Conservation (phyloP, 2,888 invertebrate genomes). For the Nemoura dubitans region DNA sequence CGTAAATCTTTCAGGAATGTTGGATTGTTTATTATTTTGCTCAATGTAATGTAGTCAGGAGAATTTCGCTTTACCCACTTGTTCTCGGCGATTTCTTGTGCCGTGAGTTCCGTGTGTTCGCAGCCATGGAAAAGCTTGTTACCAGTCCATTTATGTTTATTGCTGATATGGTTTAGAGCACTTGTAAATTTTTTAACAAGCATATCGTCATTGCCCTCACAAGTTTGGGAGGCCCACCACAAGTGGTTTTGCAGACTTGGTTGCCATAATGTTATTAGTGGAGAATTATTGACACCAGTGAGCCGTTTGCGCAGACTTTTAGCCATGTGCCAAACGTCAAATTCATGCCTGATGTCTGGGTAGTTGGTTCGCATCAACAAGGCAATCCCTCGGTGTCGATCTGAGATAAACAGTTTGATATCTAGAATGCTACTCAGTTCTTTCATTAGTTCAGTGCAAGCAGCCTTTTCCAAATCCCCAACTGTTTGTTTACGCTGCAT, state of each 20-base stretch:
- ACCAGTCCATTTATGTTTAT: slow-evolving; percentile 7
- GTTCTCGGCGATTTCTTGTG: neutral
- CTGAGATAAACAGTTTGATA: slow-evolving; percentile 50
- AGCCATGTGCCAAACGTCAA: slow-evolving; percentile 50
- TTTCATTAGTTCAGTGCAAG: slow-evolving; percentile 48
- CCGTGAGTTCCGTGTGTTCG: neutral
- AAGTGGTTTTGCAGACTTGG: slow-evolving; percentile 15
- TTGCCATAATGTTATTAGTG: slow-evolving; percentile 19
- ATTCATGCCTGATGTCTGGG: slow-evolving; percentile 47
- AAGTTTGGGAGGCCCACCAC: slow-evolving; percentile 31
- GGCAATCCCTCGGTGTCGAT: slow-evolving; percentile 49
- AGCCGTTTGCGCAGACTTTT: slow-evolving; percentile 50
- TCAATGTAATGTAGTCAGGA: slow-evolving; percentile 1
- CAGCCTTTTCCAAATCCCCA: slow-evolving; percentile 45
- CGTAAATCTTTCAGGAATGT: slow-evolving; percentile 32
- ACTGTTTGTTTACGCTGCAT: neutral
- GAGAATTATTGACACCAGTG: slow-evolving; percentile 22
- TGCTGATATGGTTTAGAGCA: slow-evolving; percentile 12
- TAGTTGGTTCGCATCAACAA: slow-evolving; percentile 45
- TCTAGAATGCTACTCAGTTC: slow-evolving; percentile 41
- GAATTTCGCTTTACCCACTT: slow-evolving; percentile 17
- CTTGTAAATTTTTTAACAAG: slow-evolving; percentile 20
- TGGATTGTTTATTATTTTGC: neutral
- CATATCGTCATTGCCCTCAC: neutral
- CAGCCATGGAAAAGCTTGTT: slow-evolving; percentile 19